Evolutionary conservation across 2,113 vertebrate species (phyloP), one percentile per base, ranked within the genome.

Genomic region (Hippoglossus stenolepis): DNA sequence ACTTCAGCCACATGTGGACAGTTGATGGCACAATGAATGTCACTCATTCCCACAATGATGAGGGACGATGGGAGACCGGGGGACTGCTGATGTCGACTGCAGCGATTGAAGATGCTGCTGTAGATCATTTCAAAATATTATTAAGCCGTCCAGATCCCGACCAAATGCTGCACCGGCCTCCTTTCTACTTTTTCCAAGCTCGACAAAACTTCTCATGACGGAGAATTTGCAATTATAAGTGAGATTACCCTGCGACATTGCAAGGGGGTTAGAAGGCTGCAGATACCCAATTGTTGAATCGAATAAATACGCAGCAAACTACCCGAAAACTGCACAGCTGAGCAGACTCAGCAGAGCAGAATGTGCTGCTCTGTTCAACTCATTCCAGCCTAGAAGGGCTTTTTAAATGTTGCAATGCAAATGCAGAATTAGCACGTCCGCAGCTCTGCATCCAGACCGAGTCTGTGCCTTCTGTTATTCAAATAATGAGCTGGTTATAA

Each of bases 11-110:
- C 89, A 92, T 88, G 84, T 75, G 82, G 89, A 88, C 91, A 85
- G 84, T 79, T 85, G 86, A 91, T 90, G 87, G 86, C 83, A 77
- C 87, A 90, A 89, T 88, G 83, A 87, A 91, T 91, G 85, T 71
- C 78, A 59, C 83, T 91, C 90, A 87, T 88, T 89, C 73, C 63
- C 60, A 18, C 65, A 60, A 80, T 85, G 88, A 91, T 87, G 91
- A 85, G 86, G 85, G 84, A 60, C 82, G 65, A 90, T 88, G 87
- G 91, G 89, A 86, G 89, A 64, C 54, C 26, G 35, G 65, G 80
- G 47, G 40, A 57, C 70, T 63, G 86, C 87, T 77, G 89, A 65
- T 87, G 84, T 77, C 18, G 77, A 77, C 86, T 81, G 86, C 87
- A 63, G 90, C 77, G 47, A 60, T n/a, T 56, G 79, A 77, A 70